phyloP scores from a whole-genome alignment of 1,140 invertebrate genomes.

The Eriosoma lanigerum region DNA sequence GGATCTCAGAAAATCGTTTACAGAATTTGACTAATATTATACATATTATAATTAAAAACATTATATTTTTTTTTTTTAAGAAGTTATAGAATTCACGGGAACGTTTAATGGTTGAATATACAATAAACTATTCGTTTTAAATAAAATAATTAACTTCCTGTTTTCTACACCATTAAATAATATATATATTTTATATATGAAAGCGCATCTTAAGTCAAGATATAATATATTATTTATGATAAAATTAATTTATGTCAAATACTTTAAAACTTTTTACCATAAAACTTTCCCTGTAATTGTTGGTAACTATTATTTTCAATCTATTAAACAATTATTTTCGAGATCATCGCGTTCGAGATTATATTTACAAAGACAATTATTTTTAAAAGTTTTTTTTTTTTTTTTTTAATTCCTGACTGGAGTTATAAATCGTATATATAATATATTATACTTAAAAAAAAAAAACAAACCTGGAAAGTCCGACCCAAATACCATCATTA shows the following conservation, averaged over 20 bases:
- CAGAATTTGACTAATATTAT: neutral
- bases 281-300: neutral
- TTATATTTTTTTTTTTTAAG: neutral
- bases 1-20: too few species aligned
- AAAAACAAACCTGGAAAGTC: conserved; percentile 16
- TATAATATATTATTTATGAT: neutral
- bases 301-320: conserved; percentile 39
- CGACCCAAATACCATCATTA: conserved; percentile 6
- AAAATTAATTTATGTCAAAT: conserved; percentile 34
- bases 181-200: neutral
- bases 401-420: neutral
- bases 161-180: conserved; percentile 9
- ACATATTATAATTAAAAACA: neutral
- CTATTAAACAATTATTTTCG: conserved; percentile 47
- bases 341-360: conserved; percentile 25
- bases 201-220: neutral
- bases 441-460: too few species aligned
- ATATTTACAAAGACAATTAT: conserved; percentile 19
- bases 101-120: neutral
- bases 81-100: neutral
- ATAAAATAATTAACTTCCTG: neutral
- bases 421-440: neutral
- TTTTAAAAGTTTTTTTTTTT: conserved; percentile 23
- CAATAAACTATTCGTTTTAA: neutral
- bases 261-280: conserved; percentile 18